These are phyloP conservation scores for Tupaia tana DNA, from an alignment of 2,113 vertebrate species.

Conservation along the genomic window DNA sequence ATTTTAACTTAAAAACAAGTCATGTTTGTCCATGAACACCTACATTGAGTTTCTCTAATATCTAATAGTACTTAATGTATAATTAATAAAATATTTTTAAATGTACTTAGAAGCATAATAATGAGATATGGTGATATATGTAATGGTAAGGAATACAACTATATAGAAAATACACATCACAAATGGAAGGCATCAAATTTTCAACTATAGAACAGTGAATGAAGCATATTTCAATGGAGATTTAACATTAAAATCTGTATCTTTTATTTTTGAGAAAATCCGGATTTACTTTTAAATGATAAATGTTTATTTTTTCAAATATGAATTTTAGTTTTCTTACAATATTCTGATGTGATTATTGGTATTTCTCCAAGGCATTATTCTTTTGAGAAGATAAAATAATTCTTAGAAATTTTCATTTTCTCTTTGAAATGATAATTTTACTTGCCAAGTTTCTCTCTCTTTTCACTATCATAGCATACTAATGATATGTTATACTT, in stretches of 20 bases:
- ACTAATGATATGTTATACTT: not conserved
- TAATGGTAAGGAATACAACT: not conserved
- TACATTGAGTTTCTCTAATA: not conserved
- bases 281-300: not conserved
- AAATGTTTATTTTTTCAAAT: not conserved
- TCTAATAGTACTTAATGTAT: not conserved
- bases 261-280: not conserved
- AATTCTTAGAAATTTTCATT: constrained; percentile 11
- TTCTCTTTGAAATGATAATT: constrained; percentile 30
- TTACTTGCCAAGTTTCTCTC: not conserved
- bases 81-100: not conserved
- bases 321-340: not conserved
- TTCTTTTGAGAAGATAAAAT: constrained; percentile 11
- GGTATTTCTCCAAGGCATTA: not conserved
- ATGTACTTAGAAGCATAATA: not conserved
- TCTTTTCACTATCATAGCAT: not conserved
- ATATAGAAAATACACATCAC: not conserved
- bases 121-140: not conserved
- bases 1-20: not conserved
- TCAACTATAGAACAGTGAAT: not conserved
- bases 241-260: not conserved
- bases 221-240: not conserved
- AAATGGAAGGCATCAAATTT: not conserved
- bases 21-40: not conserved
- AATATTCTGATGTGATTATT: not conserved